These are phyloP conservation scores for Heptranchias perlo DNA, from an alignment of 2,113 vertebrate species.

Conservation along the genomic window DNA sequence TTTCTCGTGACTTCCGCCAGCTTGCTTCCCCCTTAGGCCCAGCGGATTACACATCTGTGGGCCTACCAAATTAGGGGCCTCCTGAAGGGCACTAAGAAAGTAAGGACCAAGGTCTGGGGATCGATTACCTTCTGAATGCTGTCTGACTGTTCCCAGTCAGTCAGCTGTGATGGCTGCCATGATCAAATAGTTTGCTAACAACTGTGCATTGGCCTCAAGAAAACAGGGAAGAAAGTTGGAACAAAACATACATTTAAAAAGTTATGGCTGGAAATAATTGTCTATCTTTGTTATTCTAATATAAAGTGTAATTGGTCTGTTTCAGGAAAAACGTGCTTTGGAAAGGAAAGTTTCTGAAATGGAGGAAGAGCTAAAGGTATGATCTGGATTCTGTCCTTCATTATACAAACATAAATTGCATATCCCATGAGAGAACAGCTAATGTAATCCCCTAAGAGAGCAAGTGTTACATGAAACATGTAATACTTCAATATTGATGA, in stretches of 20 bases:
- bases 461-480: background rate
- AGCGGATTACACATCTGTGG: background rate
- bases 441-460: background rate
- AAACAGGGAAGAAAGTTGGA: background rate
- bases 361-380: slow-evolving; percentile 96
- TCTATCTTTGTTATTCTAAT: background rate
- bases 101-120: background rate
- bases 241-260: background rate
- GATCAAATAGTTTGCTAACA: background rate
- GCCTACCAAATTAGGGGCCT: background rate
- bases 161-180: background rate
- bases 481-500: background rate
- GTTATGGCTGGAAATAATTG: background rate
- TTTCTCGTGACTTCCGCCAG: background rate
- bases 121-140: background rate
- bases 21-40: background rate
- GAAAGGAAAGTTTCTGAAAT: slow-evolving; percentile 91
- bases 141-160: background rate
- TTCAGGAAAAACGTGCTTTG: slow-evolving; percentile 82
- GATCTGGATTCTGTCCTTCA: slow-evolving; percentile 42
- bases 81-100: background rate
- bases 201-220: background rate
- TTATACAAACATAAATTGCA: slow-evolving; percentile 11
- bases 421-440: background rate
- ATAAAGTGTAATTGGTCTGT: slow-evolving; percentile 31